Base-by-base conservation (phyloP, 37 sponge, comb jelly and placozoan species). In the Trichoplax adhaerens region DNA sequence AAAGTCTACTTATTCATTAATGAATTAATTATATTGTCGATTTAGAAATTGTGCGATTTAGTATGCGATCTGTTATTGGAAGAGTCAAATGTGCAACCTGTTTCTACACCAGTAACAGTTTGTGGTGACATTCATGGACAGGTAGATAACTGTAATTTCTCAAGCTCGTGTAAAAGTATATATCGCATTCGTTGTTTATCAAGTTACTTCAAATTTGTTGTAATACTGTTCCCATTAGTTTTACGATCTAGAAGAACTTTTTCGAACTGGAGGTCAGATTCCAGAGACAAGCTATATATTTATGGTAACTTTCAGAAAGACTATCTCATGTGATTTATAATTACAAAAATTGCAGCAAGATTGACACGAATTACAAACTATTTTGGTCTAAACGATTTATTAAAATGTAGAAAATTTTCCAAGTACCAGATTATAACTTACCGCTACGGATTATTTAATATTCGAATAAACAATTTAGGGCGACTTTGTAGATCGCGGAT, bases 51-150 rank as follows among this genome's bases (percentile, higher is more conserved):
- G 53, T 91, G 93, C 79, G 98, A 96, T 64, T 76, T 75, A 55
- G 98, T 96, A 68, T 88, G 93, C 65, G 98, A 96, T 49, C 77
- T 96, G 5, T 69, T 96, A 56, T 63, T 96, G 56, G 98, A 96
- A 69, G 98, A 96, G 69, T 87, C 86, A 0, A 96, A 96, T 71
- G 98, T 96, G 8, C 98, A 96, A 69, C 98, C 98, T 2, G 98
- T 96, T 52, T 81, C 77, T n/a, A 82, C 93, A 4, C 98, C 98
- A 0, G 92, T 96, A 56, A 96, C 98, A 55, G 90, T 97, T 54
- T 97, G 99, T 78, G 99, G 99, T 6, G 99, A 97, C 71, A 97
- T 97, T 53, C 99, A 97, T 64, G 99, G 99, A 58, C 99, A 97
- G 85, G 94, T 93, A n/a, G 65, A 85, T 53, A 62, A 56, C 48